Conservation (phyloP, 2,113 vertebrate genomes). For the Rhynchopsitta pachyrhyncha region DNA sequence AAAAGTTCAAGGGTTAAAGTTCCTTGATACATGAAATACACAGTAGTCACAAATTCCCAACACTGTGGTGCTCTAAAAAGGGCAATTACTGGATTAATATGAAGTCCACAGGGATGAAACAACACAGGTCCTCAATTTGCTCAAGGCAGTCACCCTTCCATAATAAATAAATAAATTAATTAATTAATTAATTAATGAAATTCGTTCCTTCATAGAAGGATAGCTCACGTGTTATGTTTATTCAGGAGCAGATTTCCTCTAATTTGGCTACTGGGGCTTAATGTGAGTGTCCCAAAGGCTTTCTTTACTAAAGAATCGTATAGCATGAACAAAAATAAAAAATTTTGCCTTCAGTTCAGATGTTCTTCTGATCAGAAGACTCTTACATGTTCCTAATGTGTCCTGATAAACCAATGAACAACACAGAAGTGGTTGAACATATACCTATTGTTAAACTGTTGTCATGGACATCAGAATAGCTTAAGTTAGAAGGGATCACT, state of each 20-base stretch:
- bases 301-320: neutral
- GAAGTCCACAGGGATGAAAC: neutral
- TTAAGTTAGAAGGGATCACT: neutral
- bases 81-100: neutral
- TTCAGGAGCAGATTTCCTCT: neutral
- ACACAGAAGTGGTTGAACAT: neutral
- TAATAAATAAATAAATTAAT: neutral
- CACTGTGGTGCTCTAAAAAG: neutral
- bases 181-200: neutral
- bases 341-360: neutral
- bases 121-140: neutral
- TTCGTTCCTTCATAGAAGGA: neutral
- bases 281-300: neutral
- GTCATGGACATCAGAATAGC: neutral
- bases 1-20: neutral
- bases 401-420: neutral
- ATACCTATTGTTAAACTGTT: neutral
- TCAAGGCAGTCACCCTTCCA: neutral
- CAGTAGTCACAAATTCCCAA: neutral
- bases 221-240: neutral
- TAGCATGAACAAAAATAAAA: neutral
- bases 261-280: neutral
- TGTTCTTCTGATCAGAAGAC: neutral
- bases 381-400: accelerated
- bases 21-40: neutral